Evolutionary conservation across 2,888 invertebrate genomes (phyloP), one percentile per base, ranked within the genome.

Genomic region (Pachycephus smyrnensis): DNA sequence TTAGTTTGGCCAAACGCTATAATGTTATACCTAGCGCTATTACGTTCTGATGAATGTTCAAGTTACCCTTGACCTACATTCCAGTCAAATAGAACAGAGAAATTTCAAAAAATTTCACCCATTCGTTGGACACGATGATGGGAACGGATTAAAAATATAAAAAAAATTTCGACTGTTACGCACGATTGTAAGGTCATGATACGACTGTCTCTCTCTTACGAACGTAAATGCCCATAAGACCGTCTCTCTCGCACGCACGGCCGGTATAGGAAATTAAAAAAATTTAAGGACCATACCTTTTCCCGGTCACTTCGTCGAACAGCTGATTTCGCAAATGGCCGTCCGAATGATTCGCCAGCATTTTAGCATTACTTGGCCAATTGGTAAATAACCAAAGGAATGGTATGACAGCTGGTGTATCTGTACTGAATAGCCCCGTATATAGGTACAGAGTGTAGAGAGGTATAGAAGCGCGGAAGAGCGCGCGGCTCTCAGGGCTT

Each of bases 401-500:
- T 55, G 2, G 55, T 55, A 55, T 55, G 23, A 55, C 55, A 23
- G 55, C 55, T 23, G 55, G 23, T 55, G 55, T 9, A 6, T 23
- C 23, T 55, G 23, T 9, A 23, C 55, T 23, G 23, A 6, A 15
- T 55, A 23, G 15, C 2, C 6, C 23, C 55, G 23, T 55, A 55
- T 55, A 23, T 9, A 9, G 55, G 55, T 1, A 55, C 55, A 6
- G 55, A 9, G 23, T 23, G 55, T 9, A 55, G 55, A 9, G 23
- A 9, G 9, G 55, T 3, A 55, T 23, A 23, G 23, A 55, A 68
- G 36, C 30, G 32, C 40, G 30, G 68, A 31, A 37, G 55, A 30
- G 36, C 40, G 75, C 68, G 68, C 55, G 74, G 69, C 81, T 82
- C 77, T 55, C 76, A 76, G 73, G 79, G 77, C 74, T 77, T 68